Conservation (phyloP, 2,113 vertebrate species). For the Drymodes brunneopygia region DNA sequence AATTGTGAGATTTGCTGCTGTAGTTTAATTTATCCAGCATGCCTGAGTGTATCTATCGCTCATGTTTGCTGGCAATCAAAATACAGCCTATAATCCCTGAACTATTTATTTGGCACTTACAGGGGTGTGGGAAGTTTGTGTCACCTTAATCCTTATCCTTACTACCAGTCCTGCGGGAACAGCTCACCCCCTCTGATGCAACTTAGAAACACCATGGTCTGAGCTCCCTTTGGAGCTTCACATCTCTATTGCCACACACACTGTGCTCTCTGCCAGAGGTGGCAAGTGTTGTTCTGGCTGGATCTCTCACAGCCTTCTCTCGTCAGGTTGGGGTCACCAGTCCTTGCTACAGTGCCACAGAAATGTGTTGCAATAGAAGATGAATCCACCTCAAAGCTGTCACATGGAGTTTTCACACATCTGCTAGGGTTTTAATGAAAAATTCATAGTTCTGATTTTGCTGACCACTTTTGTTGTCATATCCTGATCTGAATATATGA, state of each 20-base stretch:
- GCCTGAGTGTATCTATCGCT: not conserved
- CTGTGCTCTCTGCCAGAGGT: not conserved
- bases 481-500: not conserved
- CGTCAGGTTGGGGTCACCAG: not conserved
- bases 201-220: not conserved
- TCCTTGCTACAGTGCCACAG: not conserved
- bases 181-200: not conserved
- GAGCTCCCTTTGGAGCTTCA: not conserved
- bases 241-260: accelerated
- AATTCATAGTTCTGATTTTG: not conserved
- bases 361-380: not conserved
- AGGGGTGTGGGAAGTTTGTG: not conserved
- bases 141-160: not conserved
- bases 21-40: not conserved
- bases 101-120: not conserved
- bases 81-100: not conserved
- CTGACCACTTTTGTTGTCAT: not conserved
- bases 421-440: not conserved
- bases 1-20: not conserved
- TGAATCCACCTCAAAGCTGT: not conserved
- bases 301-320: not conserved
- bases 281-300: not conserved
- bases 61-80: not conserved
- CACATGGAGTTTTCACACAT: not conserved
- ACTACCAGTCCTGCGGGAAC: not conserved